Conservation (phyloP, 2,797 vertebrate species). For the Nyctalus aviator region DNA sequence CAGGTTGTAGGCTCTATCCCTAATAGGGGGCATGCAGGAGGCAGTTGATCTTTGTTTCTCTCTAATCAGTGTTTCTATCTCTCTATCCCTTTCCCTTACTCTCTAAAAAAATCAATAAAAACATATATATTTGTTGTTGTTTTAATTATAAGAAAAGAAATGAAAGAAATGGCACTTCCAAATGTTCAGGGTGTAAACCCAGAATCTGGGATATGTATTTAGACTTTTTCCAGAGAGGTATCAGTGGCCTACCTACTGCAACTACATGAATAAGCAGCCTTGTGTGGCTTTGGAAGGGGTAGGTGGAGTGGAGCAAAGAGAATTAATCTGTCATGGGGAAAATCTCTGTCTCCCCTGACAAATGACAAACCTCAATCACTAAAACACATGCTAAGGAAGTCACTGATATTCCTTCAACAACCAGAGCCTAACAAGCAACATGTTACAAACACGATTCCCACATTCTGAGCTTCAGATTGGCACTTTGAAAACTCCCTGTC, state of each 20-base stretch:
- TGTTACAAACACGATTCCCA: neutral
- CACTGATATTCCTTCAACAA: neutral
- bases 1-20: too few relatives aligned
- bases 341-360: neutral
- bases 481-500: conserved; percentile 52
- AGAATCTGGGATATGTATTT: neutral
- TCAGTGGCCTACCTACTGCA: neutral
- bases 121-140: too few relatives aligned
- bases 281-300: neutral
- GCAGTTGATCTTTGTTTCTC: too few relatives aligned
- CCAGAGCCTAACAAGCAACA: neutral
- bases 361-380: neutral
- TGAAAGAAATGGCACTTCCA: neutral
- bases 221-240: conserved; percentile 26
- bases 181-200: neutral
- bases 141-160: too few relatives aligned
- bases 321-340: neutral
- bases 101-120: too few relatives aligned
- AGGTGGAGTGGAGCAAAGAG: neutral
- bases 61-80: too few relatives aligned
- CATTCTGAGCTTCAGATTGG: neutral
- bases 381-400: conserved; percentile 8
- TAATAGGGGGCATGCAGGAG: too few relatives aligned
- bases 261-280: neutral
- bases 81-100: too few relatives aligned